Conservation (phyloP, 2,888 invertebrate species). For the Drosophila emarginata region DNA sequence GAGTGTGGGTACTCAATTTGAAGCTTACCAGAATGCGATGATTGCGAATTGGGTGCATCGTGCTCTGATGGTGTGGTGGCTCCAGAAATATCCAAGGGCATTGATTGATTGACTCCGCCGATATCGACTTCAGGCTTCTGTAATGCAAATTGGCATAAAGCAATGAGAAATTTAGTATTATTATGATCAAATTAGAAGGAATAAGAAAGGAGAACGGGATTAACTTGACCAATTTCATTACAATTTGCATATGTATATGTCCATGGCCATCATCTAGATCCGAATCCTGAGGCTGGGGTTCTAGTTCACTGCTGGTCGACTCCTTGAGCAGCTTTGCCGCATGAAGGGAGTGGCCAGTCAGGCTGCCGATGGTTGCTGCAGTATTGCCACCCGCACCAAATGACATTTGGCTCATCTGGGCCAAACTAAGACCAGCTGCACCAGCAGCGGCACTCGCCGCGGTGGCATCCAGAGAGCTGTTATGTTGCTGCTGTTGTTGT, state of each 20-base stretch:
- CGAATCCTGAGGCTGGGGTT: conserved; percentile 83
- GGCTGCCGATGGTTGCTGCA: conserved; percentile 73
- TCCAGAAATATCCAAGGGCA: conserved; percentile 82
- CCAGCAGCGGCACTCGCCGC: conserved; percentile 73
- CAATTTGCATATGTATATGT: conserved; percentile 83
- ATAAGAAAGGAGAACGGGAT: conserved; percentile 31
- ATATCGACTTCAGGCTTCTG: conserved; percentile 83
- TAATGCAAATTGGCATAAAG: conserved; percentile 29
- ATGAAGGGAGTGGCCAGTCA: conserved; percentile 80
- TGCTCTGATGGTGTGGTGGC: conserved; percentile 82
- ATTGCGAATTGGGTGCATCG: conserved; percentile 82
- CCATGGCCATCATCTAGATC: conserved; percentile 83
- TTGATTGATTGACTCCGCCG: conserved; percentile 81
- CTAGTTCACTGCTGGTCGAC: conserved; percentile 83
- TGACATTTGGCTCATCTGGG: conserved; percentile 83
- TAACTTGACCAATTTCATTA: conserved; percentile 79
- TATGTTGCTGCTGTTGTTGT: conserved; percentile 58
- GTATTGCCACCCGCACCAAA: conserved; percentile 79
- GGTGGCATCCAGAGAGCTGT: conserved; percentile 77
- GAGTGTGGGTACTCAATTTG: neutral
- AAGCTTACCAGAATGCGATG: conserved; percentile 82
- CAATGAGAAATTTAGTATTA: conserved; percentile 42
- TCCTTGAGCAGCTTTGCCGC: conserved; percentile 82
- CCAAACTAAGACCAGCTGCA: conserved; percentile 80
- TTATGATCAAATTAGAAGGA: conserved; percentile 30